phyloP scores from a whole-genome alignment of 1,140 invertebrate genomes.

The Calephelis nemesis region DNA sequence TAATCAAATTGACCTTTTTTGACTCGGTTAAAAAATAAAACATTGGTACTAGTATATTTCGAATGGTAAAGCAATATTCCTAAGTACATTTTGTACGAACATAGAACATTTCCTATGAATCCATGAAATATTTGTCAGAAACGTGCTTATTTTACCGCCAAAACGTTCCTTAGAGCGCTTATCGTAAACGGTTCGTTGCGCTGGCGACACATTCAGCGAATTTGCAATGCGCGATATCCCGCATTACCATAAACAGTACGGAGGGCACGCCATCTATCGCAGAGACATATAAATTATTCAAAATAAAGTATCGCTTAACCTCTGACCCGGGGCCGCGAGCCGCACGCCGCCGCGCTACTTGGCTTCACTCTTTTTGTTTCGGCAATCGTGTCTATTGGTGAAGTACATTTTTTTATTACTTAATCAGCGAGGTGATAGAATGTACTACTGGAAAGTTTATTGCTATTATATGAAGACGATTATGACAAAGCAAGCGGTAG shows the following conservation, averaged over 20 bases:
- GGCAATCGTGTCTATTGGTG: background rate
- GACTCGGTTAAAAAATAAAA: too few species aligned
- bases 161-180: slow-evolving; percentile 54
- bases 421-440: background rate
- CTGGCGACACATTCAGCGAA: slow-evolving; percentile 73
- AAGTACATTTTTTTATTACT: background rate
- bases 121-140: slow-evolving; percentile 46
- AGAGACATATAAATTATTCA: slow-evolving; percentile 78
- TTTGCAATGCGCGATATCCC: slow-evolving; percentile 77
- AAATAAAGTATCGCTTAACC: slow-evolving; percentile 79
- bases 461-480: too few species aligned
- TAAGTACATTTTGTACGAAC: too few species aligned
- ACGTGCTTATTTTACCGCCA: slow-evolving; percentile 45
- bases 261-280: slow-evolving; percentile 76
- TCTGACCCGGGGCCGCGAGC: slow-evolving; percentile 56
- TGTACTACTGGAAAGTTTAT: background rate
- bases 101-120: slow-evolving; percentile 9
- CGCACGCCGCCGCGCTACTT: slow-evolving; percentile 43
- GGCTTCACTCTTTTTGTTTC: slow-evolving; percentile 30
- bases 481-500: too few species aligned
- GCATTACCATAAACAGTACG: slow-evolving; percentile 78
- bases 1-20: too few species aligned
- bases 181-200: slow-evolving; percentile 56
- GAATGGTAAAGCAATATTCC: too few species aligned
- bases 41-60: too few species aligned